Conservation (phyloP, 2,888 invertebrate species). For the Syritta pipiens region DNA sequence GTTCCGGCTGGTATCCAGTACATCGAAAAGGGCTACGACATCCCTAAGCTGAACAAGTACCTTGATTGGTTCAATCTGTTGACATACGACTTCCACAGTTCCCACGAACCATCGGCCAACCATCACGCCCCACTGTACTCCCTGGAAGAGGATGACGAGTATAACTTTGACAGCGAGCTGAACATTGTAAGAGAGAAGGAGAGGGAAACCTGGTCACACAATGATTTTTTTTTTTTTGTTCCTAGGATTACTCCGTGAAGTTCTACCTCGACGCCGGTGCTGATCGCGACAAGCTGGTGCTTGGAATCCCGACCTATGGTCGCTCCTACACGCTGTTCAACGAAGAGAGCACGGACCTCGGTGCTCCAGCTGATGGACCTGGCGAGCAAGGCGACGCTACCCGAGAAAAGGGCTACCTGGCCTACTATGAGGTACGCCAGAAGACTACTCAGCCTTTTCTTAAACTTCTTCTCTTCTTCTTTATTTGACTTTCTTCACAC, state of each 20-base stretch:
- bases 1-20: constrained; percentile 96
- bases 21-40: constrained; percentile 95
- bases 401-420: constrained; percentile 94
- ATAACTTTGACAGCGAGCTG: constrained; percentile 91
- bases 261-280: constrained; percentile 90
- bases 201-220: not conserved
- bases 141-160: constrained; percentile 88
- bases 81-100: constrained; percentile 95
- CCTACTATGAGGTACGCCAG: constrained; percentile 90
- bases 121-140: constrained; percentile 94
- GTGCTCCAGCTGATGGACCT: constrained; percentile 93
- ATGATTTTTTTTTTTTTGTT: not conserved
- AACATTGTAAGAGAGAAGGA: constrained; percentile 87
- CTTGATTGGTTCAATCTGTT: constrained; percentile 95
- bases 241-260: constrained; percentile 90
- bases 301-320: constrained; percentile 94
- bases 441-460: too few species aligned
- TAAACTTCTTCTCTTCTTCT: not conserved
- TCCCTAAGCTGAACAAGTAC: constrained; percentile 91
- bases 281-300: constrained; percentile 87
- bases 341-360: constrained; percentile 90
- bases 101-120: constrained; percentile 93
- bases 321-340: constrained; percentile 94
- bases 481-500: too few species aligned
- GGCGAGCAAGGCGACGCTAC: constrained; percentile 95